Percentiles rank a stretch among this genome's conserved stretches.
phyloP scores from a whole-genome alignment of 37 sponge, comb jelly and placozoan genomes.

The Tethya wilhelma region DNA sequence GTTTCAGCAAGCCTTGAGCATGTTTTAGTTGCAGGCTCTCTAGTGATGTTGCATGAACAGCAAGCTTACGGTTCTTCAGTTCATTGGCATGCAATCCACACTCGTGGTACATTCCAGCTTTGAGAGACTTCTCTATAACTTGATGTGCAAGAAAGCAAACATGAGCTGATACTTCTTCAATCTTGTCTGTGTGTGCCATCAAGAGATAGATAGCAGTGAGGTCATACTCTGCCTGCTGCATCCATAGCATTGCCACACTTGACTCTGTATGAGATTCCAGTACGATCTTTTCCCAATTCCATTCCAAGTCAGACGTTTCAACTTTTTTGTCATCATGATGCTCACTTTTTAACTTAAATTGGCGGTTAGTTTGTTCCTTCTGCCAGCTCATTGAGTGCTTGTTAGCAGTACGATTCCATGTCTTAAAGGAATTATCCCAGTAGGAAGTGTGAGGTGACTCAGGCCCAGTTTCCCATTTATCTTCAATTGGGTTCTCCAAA shows the following conservation, averaged over 20 bases:
- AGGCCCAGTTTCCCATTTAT: not conserved
- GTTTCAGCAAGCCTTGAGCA: not conserved
- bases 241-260: not conserved
- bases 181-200: not conserved
- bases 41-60: not conserved
- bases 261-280: conserved; percentile 13
- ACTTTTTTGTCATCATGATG: too few relatives aligned
- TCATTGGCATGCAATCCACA: not conserved
- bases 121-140: not conserved
- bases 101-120: not conserved
- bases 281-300: not conserved
- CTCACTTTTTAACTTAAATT: too few relatives aligned
- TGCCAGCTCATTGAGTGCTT: not conserved
- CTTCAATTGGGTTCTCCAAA: too few relatives aligned
- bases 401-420: not conserved
- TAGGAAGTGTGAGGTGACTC: too few relatives aligned
- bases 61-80: not conserved
- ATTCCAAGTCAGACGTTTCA: too few relatives aligned
- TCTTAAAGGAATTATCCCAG: not conserved
- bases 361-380: not conserved
- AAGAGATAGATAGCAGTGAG: not conserved
- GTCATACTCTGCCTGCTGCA: not conserved
- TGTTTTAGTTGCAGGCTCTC: not conserved
- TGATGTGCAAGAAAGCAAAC: not conserved
- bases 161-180: conserved; percentile 9